Evolutionary conservation across 2,797 vertebrate genomes (phyloP).

Genomic region (Bradypodion pumilum): DNA sequence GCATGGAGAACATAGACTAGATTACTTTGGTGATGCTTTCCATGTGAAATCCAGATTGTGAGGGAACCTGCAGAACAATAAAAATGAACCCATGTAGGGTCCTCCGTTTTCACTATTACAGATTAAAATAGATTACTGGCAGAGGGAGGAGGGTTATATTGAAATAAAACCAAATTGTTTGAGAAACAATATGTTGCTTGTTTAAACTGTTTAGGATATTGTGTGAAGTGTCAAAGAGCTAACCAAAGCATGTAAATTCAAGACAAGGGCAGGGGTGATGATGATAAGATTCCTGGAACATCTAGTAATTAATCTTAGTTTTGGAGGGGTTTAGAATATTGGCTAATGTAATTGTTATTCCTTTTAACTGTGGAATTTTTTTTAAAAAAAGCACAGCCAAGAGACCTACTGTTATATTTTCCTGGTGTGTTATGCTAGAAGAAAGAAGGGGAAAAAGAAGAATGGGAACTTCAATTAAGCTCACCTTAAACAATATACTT

Average conservation of each 20-base stretch:
- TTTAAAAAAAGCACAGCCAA: not conserved
- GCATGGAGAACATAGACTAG: constrained; percentile 32
- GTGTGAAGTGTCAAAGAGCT: constrained; percentile 9
- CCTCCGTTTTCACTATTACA: not conserved
- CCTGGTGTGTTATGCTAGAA: constrained; percentile 7
- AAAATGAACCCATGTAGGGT: constrained; percentile 18
- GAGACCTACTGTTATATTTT: constrained; percentile 21
- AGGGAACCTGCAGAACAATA: constrained; percentile 10
- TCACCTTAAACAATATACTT: not conserved
- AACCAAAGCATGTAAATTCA: constrained; percentile 12
- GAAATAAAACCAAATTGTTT: constrained; percentile 20
- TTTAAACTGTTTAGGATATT: constrained; percentile 26
- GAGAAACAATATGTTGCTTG: not conserved
- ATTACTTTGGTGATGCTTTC: constrained; percentile 24
- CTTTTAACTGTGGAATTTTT: constrained; percentile 21
- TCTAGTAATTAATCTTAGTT: constrained; percentile 52
- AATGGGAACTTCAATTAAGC: not conserved
- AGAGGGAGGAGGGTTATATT: not conserved
- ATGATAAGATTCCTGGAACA: constrained; percentile 54
- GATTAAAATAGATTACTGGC: constrained; percentile 1
- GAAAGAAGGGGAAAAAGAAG: not conserved
- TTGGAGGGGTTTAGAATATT: constrained; percentile 39
- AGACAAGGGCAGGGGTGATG: constrained; percentile 29
- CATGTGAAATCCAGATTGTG: constrained; percentile 38
- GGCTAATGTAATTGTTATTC: constrained; percentile 31